These are phyloP conservation scores for Camarhynchus parvulus DNA, from an alignment of 2,113 vertebrate species.

Conservation along the genomic window DNA sequence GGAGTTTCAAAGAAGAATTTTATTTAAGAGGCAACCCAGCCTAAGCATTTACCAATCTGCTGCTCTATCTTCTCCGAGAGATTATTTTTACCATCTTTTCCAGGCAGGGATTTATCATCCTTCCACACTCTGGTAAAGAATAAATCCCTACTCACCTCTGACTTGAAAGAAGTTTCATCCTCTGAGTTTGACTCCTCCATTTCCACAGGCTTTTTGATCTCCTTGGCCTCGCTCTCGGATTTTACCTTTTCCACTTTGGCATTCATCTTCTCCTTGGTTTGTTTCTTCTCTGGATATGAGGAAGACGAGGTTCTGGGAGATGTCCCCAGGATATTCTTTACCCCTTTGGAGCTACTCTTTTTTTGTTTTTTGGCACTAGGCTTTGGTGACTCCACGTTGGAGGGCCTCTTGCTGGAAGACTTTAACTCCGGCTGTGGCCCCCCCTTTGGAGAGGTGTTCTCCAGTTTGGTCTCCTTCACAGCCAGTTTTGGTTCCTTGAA, in stretches of 20 bases:
- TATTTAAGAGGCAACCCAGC: background rate
- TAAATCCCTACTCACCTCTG: constrained; percentile 83
- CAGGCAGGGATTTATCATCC: background rate
- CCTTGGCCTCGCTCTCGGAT: constrained; percentile 87
- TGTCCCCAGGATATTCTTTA: constrained; percentile 82
- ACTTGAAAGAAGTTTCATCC: constrained; percentile 94
- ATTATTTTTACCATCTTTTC: background rate
- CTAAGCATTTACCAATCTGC: background rate
- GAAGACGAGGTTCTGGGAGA: constrained; percentile 88
- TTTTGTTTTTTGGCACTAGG: constrained; percentile 93
- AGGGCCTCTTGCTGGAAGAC: constrained; percentile 90
- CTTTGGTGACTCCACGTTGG: constrained; percentile 91
- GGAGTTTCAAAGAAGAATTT: background rate
- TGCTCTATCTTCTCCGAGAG: background rate
- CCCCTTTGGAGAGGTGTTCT: constrained; percentile 93
- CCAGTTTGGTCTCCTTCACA: constrained; percentile 94
- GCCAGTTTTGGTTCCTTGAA: constrained; percentile 98
- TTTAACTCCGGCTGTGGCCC: constrained; percentile 84
- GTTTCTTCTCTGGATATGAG: constrained; percentile 89
- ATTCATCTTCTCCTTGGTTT: constrained; percentile 87
- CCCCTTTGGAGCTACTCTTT: constrained; percentile 89
- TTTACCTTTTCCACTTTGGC: constrained; percentile 85
- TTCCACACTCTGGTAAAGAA: background rate
- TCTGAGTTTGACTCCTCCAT: constrained; percentile 95
- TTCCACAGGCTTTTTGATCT: constrained; percentile 87